Base-by-base conservation (phyloP, 2,888 invertebrate species). In the Oscheius sp. region DNA sequence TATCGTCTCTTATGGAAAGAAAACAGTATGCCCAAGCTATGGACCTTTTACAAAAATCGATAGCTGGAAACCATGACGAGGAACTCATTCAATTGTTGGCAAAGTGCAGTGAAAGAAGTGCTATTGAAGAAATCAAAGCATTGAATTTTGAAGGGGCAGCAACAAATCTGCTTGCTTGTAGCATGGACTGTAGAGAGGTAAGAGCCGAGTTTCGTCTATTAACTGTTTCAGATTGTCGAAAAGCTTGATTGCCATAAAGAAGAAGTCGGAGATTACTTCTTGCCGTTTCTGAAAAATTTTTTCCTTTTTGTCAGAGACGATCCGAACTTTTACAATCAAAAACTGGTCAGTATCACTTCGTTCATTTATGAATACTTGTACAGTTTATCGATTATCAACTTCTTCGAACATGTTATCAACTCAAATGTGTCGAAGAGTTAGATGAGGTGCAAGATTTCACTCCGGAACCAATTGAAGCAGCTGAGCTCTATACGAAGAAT, bases 241-340 rank as follows among this genome's bases (percentile, higher is more conserved):
- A 63, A 63, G 4, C 47, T 63, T n/a, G 5, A 48, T 7, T 13
- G 21, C 2, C 63, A 63, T n/a, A n/a, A 48, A 63, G 50, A 63
- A 13, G 63, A 63, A 47, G 48, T 63, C 29, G 63, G 63, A 47
- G 63, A 63, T 4, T 47, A 63, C 21, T n/a, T 48, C 7, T 32
- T 29, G 29, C 29, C n/a, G 2, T 63, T 63, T 29, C 13, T 63
- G 10, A 63, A 63, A 48, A 1, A 63, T 29, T 63, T 63, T 2
- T n/a, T 63, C n/a, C n/a, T 63, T 11, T 29, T 11, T n/a, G 21
- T 48, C 21, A 47, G 63, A 13, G 11, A 29, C 1, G 63, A 42
- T 5, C 13, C 10, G 2, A 42, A 48, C 5, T 48, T 63, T 21
- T 10, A 2, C 5, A 29, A 21, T n/a, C 63, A 63, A 48, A 47